A percentile compares a stretch with the other conserved stretches of the same genome.
These are phyloP conservation scores for Babylonia areolata DNA, from an alignment of 1,140 invertebrate genomes.

Conservation along the genomic window DNA sequence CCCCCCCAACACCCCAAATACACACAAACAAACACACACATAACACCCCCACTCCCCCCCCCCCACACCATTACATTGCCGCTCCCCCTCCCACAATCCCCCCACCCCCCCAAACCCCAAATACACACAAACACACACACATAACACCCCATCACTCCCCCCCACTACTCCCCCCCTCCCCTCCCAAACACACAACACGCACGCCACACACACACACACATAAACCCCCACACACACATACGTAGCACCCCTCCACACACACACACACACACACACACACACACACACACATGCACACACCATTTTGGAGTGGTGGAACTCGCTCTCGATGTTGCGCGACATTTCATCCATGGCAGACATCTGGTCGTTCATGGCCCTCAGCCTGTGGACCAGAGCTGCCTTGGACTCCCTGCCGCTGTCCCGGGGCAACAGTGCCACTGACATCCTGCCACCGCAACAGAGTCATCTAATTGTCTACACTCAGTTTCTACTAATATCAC, in stretches of 20 bases:
- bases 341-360: slow-evolving; percentile 68
- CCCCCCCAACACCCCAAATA: too few species aligned
- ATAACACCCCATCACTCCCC: neutral
- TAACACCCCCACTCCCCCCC: too few species aligned
- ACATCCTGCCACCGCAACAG: slow-evolving; percentile 56
- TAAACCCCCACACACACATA: neutral
- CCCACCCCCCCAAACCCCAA: neutral
- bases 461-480: too few species aligned
- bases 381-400: slow-evolving; percentile 56
- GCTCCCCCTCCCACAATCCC: too few species aligned
- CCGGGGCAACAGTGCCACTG: slow-evolving; percentile 62
- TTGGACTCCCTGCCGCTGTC: slow-evolving; percentile 59
- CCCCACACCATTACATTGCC: too few species aligned
- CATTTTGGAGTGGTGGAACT: slow-evolving; percentile 66
- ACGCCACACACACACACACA: neutral
- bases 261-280: neutral
- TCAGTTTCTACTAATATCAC: too few species aligned
- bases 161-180: too few species aligned
- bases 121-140: neutral
- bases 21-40: too few species aligned
- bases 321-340: slow-evolving; percentile 68
- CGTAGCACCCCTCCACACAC: neutral
- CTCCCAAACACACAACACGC: neutral
- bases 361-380: slow-evolving; percentile 69
- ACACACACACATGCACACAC: slow-evolving; percentile 42